Conservation (phyloP, 2,797 vertebrate genomes). For the Remorina albescens region DNA sequence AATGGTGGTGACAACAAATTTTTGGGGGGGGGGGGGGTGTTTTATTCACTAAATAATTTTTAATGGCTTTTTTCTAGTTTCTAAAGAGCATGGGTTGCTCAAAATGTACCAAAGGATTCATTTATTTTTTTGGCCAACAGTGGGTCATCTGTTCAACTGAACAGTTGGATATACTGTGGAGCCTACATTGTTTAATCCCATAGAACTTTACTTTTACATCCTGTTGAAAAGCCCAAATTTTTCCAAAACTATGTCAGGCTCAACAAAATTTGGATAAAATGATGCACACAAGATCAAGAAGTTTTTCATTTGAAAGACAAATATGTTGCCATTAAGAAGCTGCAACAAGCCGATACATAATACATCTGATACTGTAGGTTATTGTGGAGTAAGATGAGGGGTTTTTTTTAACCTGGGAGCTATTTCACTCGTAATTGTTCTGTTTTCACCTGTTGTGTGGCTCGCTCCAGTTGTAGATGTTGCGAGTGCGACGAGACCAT, state of each 20-base stretch:
- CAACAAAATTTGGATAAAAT: background rate
- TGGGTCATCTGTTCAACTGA: background rate
- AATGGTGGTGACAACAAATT: background rate
- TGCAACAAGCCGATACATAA: background rate
- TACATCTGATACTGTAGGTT: background rate
- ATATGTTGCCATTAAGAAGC: background rate
- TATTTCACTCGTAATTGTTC: background rate
- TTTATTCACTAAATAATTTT: background rate
- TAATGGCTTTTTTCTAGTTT: too few species aligned
- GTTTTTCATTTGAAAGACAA: background rate
- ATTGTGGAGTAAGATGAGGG: background rate
- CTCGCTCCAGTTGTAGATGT: constrained; percentile 95
- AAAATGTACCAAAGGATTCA: constrained; percentile 16
- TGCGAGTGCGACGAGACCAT: constrained; percentile 88
- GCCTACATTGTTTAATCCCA: background rate
- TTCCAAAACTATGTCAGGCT: background rate
- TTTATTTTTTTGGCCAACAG: constrained; percentile 12
- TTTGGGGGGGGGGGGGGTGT: background rate
- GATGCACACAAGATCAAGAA: background rate
- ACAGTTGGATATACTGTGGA: background rate
- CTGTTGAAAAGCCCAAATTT: background rate
- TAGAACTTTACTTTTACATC: background rate
- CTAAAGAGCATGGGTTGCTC: constrained; percentile 1
- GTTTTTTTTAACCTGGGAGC: background rate
- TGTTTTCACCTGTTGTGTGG: constrained; percentile 81